phyloP scores from a whole-genome alignment of 2,888 invertebrate genomes.

The Gryllus longicercus region DNA sequence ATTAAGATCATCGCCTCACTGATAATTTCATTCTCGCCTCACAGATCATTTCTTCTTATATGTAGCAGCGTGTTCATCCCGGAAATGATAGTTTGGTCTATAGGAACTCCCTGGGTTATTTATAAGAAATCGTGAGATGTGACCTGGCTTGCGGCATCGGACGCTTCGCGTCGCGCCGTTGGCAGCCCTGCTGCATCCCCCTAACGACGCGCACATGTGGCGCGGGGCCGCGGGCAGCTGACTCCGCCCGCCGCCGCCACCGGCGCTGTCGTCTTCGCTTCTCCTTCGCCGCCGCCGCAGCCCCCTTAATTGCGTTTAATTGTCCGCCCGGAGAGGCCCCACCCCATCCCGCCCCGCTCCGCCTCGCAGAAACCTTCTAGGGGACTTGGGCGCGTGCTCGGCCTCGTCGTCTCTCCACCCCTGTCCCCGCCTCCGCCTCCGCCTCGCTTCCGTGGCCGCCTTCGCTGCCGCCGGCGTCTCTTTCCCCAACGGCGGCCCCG shows the following conservation, averaged over 20 bases:
- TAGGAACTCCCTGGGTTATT: too few species aligned
- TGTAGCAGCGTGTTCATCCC: too few species aligned
- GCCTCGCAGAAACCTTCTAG: not conserved
- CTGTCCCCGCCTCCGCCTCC: not conserved
- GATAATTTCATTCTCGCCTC: too few species aligned
- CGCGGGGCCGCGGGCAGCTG: too few species aligned
- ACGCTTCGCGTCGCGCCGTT: not conserved
- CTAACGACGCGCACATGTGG: not conserved
- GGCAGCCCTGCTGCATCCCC: not conserved
- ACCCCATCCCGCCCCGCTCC: too few species aligned
- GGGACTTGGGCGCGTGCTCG: not conserved
- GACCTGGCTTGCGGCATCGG: not conserved
- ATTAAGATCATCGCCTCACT: too few species aligned
- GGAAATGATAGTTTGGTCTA: too few species aligned
- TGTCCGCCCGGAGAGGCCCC: not conserved
- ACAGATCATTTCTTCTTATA: too few species aligned
- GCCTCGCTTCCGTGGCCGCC: not conserved
- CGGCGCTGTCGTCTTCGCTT: too few species aligned
- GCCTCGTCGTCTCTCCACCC: not conserved
- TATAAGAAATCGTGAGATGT: too few species aligned
- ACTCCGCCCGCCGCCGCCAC: too few species aligned
- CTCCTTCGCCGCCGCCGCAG: not conserved
- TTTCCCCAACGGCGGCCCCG: not conserved
- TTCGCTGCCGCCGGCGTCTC: not conserved
- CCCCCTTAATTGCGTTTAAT: slow-evolving; percentile 17